Evolutionary conservation across 2,888 invertebrate genomes (phyloP).

Genomic region (Ceraclea dissimilis): DNA sequence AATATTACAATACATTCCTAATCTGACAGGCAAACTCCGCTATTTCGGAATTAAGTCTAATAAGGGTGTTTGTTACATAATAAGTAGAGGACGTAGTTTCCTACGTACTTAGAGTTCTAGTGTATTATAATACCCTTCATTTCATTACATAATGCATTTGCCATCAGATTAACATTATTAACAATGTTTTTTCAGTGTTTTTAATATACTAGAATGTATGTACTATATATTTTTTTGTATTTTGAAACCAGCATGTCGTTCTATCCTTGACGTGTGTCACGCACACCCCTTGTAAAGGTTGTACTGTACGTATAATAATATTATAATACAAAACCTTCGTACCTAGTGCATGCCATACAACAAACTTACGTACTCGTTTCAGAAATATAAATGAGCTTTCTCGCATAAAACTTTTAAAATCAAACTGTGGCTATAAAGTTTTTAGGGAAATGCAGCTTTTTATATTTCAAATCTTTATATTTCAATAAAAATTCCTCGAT

Average conservation of each 20-base stretch:
- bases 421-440: neutral
- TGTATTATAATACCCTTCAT: no score
- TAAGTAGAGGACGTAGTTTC: no score
- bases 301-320: no score
- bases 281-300: slow-evolving; percentile 14
- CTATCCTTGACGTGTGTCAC: slow-evolving; percentile 22
- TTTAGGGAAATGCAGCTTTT: neutral
- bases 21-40: no score
- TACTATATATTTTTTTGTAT: slow-evolving; percentile 17
- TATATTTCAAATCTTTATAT: neutral
- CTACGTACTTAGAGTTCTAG: no score
- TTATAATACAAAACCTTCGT: neutral
- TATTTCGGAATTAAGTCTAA: no score
- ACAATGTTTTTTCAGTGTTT: slow-evolving; percentile 1
- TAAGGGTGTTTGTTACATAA: no score
- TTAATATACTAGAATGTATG: neutral
- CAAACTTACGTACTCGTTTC: no score
- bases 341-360: no score
- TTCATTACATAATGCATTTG: neutral
- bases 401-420: neutral
- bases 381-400: no score
- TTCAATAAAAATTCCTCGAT: neutral
- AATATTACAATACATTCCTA: no score
- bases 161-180: neutral
- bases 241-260: slow-evolving; percentile 17